Base-by-base conservation (phyloP, 1,140 invertebrate genomes). In the Grapholita molesta region DNA sequence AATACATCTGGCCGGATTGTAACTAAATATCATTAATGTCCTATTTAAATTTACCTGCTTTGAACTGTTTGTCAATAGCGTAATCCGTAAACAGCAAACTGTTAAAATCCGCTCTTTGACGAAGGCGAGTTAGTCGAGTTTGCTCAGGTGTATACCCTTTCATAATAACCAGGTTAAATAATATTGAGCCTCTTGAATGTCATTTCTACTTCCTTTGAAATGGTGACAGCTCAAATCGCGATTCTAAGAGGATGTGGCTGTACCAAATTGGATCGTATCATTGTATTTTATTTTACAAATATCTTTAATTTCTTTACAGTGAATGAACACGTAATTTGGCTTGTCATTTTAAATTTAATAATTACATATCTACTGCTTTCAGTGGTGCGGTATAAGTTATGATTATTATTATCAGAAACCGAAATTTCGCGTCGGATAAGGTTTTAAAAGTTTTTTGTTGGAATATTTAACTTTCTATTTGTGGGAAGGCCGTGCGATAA, bases 51-150 rank as follows among this genome's bases (percentile, higher is more conserved):
- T 86, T 86, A 86, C 84, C 83, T 85, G 80, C 77, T 76, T 78
- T 79, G 67, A 80, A 76, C 71, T 83, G 81, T 87, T 86, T 87
- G 80, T 85, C 80, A 80, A 78, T 83, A 78, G 76, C 73, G 70
- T 85, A 83, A 88, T 88, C 83, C 75, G 84, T 83, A 84, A 86
- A 88, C 76, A 86, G 67, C 55, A 83, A 87, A 87, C 84, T 86
- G 83, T 88, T 82, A 86, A 86, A 86, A 85, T 86, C 82, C 78
- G 67, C 76, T 81, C 75, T 80, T 83, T 82, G 79, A 81, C 75
- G 77, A 78, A 69, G 71, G 18, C 70, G 67, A 35, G 25, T 6
- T 64, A 24, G 70, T 67, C 66, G 52, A 80, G 86, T 89, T 89
- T 89, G 79, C 70, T 85, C 86, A 89, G 86, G 85, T 89, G 86